Evolutionary conservation across 1,140 invertebrate species (phyloP).

Genomic region (Lasaia peninsularis): DNA sequence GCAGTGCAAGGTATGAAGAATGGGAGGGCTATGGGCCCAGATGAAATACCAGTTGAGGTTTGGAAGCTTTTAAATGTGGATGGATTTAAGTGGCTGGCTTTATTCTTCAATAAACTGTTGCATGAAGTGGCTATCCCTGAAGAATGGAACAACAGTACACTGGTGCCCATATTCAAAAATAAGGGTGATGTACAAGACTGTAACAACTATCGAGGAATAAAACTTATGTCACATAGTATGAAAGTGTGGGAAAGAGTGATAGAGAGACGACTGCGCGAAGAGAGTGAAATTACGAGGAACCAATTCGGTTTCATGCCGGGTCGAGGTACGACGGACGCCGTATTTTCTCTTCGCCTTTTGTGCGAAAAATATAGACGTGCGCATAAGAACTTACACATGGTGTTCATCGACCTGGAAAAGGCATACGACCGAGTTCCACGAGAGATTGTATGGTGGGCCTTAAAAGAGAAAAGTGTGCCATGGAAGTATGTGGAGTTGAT

Average conservation of each 20-base stretch:
- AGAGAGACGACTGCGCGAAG: slow-evolving; percentile 13
- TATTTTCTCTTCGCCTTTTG: slow-evolving; percentile 20
- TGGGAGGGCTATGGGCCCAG: slow-evolving; percentile 25
- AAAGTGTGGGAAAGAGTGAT: slow-evolving; percentile 25
- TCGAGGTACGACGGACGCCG: slow-evolving; percentile 21
- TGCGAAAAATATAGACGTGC: slow-evolving; percentile 23
- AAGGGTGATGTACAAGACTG: slow-evolving; percentile 25
- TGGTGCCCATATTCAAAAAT: slow-evolving; percentile 25
- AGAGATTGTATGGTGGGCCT: slow-evolving; percentile 13
- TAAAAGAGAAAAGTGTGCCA: slow-evolving; percentile 20
- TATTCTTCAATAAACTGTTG: slow-evolving; percentile 33
- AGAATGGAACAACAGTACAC: slow-evolving; percentile 15
- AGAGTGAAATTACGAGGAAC: slow-evolving; percentile 17
- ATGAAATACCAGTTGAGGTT: slow-evolving; percentile 31
- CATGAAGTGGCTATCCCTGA: slow-evolving; percentile 29
- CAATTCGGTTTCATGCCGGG: slow-evolving; percentile 24
- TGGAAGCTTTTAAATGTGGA: slow-evolving; percentile 24
- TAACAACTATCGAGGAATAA: slow-evolving; percentile 30
- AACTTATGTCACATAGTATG: slow-evolving; percentile 33
- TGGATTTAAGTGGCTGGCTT: slow-evolving; percentile 27
- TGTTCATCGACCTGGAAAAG: slow-evolving; percentile 19
- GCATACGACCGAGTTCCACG: slow-evolving; percentile 15
- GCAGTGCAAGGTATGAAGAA: slow-evolving; percentile 27
- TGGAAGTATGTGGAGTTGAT: slow-evolving; percentile 13
- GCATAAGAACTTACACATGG: slow-evolving; percentile 19